These are phyloP conservation scores for Melanophora roralis DNA, from an alignment of 2,888 invertebrate species.

Conservation along the genomic window DNA sequence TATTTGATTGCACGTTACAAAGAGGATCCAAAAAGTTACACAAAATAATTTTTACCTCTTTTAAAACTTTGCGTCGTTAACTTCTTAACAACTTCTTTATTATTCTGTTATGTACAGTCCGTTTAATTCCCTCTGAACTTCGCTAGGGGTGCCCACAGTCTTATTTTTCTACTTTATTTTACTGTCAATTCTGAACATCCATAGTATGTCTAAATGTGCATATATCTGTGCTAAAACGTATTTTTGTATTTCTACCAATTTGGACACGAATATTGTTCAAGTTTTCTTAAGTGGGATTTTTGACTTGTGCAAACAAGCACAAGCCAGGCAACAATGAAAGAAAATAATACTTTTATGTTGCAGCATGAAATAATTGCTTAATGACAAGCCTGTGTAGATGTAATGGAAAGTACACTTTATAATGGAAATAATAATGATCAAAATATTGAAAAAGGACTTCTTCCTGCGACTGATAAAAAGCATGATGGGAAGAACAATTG, in stretches of 20 bases:
- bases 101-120: no score
- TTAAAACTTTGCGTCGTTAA: no score
- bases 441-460: conserved; percentile 2
- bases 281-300: conserved; percentile 61
- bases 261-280: conserved; percentile 55
- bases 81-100: no score
- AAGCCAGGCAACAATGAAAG: not conserved
- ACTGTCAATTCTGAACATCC: no score
- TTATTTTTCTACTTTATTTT: no score
- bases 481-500: not conserved
- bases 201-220: no score
- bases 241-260: conserved; percentile 42
- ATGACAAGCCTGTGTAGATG: conserved; percentile 60
- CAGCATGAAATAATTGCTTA: conserved; percentile 58
- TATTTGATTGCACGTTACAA: no score
- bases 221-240: no score
- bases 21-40: no score
- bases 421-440: conserved; percentile 11
- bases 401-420: conserved; percentile 49
- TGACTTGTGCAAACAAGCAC: conserved; percentile 48
- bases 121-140: no score
- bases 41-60: no score
- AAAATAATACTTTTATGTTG: conserved; percentile 31
- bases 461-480: not conserved
- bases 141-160: no score